A percentile compares a stretch with the other conserved stretches of the same genome.
Evolutionary conservation across 2,113 vertebrate species (phyloP).

Genomic region (Silurus glanis): DNA sequence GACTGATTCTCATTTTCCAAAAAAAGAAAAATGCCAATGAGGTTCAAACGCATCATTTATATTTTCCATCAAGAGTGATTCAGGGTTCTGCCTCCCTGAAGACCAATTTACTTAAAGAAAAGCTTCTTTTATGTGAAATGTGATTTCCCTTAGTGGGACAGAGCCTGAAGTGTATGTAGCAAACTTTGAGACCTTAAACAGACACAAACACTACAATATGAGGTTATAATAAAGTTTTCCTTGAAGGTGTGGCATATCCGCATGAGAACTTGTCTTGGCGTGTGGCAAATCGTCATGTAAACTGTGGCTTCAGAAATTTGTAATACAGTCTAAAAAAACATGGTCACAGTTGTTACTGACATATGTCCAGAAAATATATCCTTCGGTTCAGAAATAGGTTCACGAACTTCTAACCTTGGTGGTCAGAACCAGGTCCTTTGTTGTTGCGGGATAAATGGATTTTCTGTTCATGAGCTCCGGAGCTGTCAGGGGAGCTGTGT

Average conservation of each 20-base stretch:
- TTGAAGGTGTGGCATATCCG: neutral
- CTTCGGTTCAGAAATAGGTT: neutral
- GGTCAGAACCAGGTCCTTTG: neutral
- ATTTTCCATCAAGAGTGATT: neutral
- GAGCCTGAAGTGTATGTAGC: neutral
- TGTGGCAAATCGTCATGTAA: neutral
- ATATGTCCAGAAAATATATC: neutral
- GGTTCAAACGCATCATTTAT: neutral
- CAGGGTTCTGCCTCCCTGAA: neutral
- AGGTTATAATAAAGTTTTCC: neutral
- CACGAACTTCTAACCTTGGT: neutral
- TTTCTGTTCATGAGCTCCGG: constrained; percentile 32
- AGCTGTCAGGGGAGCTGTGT: constrained; percentile 82
- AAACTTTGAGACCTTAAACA: neutral
- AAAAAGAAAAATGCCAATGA: neutral
- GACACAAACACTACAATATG: neutral
- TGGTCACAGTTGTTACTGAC: neutral
- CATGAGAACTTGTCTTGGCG: neutral
- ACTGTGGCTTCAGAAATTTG: neutral
- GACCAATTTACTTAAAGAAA: neutral
- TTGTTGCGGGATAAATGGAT: neutral
- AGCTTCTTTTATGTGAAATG: no score
- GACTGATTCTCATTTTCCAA: neutral
- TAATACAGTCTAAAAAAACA: neutral
- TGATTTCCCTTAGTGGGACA: no score